Percentiles rank a stretch among this genome's conserved stretches.
Evolutionary conservation across 64 coral and sea anemone genomes (phyloP).

Genomic region (Stylophora pistillata): DNA sequence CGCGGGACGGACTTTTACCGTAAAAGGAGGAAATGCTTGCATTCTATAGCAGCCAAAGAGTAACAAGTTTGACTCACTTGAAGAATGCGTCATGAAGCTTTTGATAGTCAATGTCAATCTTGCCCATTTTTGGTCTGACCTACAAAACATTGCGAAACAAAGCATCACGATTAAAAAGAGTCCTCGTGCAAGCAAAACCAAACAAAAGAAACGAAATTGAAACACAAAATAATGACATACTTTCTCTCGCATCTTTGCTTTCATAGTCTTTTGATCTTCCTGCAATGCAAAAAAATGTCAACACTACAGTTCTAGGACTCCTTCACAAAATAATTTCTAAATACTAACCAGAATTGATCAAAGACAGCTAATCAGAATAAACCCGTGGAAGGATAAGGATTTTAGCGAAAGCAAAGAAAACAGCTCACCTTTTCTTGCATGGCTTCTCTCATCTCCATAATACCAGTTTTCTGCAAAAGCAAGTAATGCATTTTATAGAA

Average conservation of each 20-base stretch:
- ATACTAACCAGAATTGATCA: no score
- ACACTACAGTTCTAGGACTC: neutral
- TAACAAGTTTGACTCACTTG: slow-evolving; percentile 78
- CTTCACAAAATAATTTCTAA: neutral
- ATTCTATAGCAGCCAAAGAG: neutral
- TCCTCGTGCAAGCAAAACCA: neutral
- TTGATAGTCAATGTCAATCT: slow-evolving; percentile 99
- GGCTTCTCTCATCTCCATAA: slow-evolving; percentile 99
- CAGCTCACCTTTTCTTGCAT: slow-evolving; percentile 88
- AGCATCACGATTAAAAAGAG: neutral
- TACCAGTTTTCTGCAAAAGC: slow-evolving; percentile 85
- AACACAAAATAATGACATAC: slow-evolving; percentile 20
- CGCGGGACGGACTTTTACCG: neutral
- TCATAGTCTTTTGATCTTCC: slow-evolving; percentile 96
- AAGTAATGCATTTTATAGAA: neutral
- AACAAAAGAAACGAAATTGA: neutral
- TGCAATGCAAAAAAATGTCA: neutral
- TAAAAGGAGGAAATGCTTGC: neutral
- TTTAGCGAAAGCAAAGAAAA: no score
- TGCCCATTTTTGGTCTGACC: slow-evolving; percentile 98
- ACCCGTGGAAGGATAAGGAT: no score
- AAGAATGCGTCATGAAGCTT: slow-evolving; percentile 99
- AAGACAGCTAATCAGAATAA: no score
- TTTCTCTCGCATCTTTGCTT: slow-evolving; percentile 99
- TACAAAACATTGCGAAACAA: slow-evolving; percentile 7